These are phyloP conservation scores for Collichthys lucidus DNA, from an alignment of 2,113 vertebrate species.

Conservation along the genomic window DNA sequence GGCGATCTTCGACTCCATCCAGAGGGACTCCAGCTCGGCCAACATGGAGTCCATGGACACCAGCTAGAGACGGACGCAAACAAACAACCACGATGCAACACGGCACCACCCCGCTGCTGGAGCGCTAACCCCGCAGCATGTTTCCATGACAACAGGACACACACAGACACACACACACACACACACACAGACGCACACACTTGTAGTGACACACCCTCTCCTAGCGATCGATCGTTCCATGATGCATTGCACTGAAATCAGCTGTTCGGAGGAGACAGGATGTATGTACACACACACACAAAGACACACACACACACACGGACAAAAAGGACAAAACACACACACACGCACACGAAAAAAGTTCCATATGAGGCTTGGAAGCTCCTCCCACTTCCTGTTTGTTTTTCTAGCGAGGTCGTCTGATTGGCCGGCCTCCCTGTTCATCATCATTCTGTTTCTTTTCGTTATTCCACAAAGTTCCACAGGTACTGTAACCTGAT, in stretches of 20 bases:
- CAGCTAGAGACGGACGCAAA: slow-evolving; percentile 85
- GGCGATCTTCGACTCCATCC: slow-evolving; percentile 99
- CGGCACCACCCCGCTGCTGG: slow-evolving; percentile 72
- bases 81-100: slow-evolving; percentile 66
- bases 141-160: slow-evolving; percentile 76
- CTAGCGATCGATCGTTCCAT: slow-evolving; percentile 85
- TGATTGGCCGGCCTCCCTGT: slow-evolving; percentile 82
- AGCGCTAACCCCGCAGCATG: slow-evolving; percentile 75
- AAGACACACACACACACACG: slow-evolving; percentile 70
- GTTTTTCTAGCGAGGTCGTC: slow-evolving; percentile 78
- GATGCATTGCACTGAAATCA: slow-evolving; percentile 94
- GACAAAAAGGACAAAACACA: slow-evolving; percentile 82
- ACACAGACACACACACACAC: slow-evolving; percentile 34
- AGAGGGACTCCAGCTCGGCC: slow-evolving; percentile 97
- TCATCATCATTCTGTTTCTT: slow-evolving; percentile 85
- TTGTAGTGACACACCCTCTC: slow-evolving; percentile 70
- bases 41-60: slow-evolving; percentile 99
- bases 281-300: slow-evolving; percentile 58
- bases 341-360: slow-evolving; percentile 50
- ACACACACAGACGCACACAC: slow-evolving; percentile 52
- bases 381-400: slow-evolving; percentile 89
- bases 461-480: slow-evolving; percentile 86
- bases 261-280: slow-evolving; percentile 69
- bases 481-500: slow-evolving; percentile 75
- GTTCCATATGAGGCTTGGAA: slow-evolving; percentile 77